Evolutionary conservation across 2,888 invertebrate species (phyloP).

Genomic region (Drosophila neonasuta): DNA sequence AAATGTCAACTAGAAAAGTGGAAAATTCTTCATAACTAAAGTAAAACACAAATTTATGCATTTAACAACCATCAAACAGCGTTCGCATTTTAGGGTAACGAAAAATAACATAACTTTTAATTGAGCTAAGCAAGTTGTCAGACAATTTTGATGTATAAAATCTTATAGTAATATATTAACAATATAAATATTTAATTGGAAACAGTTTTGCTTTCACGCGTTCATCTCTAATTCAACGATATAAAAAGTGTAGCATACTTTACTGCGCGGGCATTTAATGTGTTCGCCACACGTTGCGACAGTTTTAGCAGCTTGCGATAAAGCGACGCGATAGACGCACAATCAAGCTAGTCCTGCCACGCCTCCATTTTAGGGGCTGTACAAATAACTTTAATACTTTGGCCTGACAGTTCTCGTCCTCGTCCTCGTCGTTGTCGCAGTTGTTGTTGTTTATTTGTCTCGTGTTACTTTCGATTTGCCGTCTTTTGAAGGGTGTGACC

Average conservation of each 20-base stretch:
- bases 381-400: conserved; percentile 47
- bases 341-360: conserved; percentile 33
- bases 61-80: too few species aligned
- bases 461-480: conserved; percentile 43
- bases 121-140: not conserved
- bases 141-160: not conserved
- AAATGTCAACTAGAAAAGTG: too few species aligned
- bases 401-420: conserved; percentile 6
- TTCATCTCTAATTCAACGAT: conserved; percentile 25
- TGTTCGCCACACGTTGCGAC: conserved; percentile 53
- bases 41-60: too few species aligned
- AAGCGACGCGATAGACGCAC: conserved; percentile 48
- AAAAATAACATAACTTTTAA: not conserved
- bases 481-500: conserved; percentile 62
- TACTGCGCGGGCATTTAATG: conserved; percentile 41
- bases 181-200: not conserved
- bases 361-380: conserved; percentile 38
- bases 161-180: not conserved
- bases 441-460: conserved; percentile 44
- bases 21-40: too few species aligned
- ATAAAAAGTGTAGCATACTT: conserved; percentile 53
- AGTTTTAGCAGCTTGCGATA: conserved; percentile 50
- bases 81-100: too few species aligned
- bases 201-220: conserved; percentile 11
- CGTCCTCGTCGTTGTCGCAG: not conserved